phyloP scores from a whole-genome alignment of 2,113 vertebrate species.

The Alethe diademata region DNA sequence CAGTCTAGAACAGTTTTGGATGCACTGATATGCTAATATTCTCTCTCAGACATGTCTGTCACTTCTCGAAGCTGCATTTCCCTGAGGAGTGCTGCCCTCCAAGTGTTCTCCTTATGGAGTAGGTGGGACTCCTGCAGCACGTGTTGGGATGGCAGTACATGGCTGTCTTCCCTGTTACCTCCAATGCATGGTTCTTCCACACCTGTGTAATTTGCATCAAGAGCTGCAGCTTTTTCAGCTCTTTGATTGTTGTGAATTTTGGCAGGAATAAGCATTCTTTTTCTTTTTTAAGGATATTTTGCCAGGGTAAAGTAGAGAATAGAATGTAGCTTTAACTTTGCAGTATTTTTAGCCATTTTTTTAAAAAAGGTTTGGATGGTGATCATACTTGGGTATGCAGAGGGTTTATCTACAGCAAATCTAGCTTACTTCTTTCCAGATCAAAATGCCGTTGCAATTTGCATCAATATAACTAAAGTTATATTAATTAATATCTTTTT shows the following conservation, averaged over 20 bases:
- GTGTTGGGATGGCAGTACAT: rapidly evolving
- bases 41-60: background rate
- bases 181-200: background rate
- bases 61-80: background rate
- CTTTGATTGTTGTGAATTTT: background rate
- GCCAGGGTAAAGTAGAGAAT: background rate
- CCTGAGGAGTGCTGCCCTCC: background rate
- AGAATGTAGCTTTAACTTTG: background rate
- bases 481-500: background rate
- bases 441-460: background rate
- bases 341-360: background rate
- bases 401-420: background rate
- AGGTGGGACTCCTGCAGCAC: background rate
- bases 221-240: background rate
- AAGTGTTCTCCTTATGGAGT: background rate
- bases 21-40: background rate
- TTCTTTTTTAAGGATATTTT: background rate
- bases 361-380: background rate
- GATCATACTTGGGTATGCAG: background rate
- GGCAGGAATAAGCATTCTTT: background rate
- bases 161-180: background rate
- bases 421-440: background rate
- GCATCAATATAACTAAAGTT: background rate
- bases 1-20: background rate
- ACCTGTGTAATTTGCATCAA: background rate